Percentiles rank a stretch among this genome's conserved stretches.
phyloP scores from a whole-genome alignment of 2,113 vertebrate genomes.

The Danionella cerebrum region DNA sequence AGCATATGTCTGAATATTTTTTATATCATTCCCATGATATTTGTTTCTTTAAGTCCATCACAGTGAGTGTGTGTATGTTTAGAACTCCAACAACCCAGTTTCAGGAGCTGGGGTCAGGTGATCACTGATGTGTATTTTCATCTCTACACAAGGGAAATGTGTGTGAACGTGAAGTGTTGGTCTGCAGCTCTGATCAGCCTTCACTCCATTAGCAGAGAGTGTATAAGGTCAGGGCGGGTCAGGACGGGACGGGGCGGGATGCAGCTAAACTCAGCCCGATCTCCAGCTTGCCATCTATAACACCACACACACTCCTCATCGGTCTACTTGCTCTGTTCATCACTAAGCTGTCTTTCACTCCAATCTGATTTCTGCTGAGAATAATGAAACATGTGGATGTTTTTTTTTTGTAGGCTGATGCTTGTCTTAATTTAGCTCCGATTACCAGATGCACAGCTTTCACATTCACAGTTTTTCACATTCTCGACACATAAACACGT shows the following conservation, averaged over 20 bases:
- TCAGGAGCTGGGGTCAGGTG: too few species aligned
- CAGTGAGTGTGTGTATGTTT: too few species aligned
- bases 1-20: too few species aligned
- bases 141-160: background rate
- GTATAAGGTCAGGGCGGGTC: background rate
- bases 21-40: too few species aligned
- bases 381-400: background rate
- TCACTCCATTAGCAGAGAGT: conserved; percentile 47
- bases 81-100: too few species aligned
- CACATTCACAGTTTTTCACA: background rate
- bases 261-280: conserved; percentile 1
- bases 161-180: conserved; percentile 30
- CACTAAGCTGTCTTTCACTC: conserved; percentile 4
- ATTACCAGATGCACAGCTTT: background rate
- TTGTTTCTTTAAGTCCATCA: too few species aligned
- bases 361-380: conserved; percentile 14
- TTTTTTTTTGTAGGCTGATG: background rate
- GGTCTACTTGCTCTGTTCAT: conserved; percentile 32
- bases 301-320: background rate
- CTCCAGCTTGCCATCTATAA: conserved; percentile 21
- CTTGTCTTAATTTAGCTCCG: background rate
- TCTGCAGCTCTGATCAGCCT: conserved; percentile 45
- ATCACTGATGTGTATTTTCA: background rate
- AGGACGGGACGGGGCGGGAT: too few species aligned
- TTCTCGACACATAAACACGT: background rate